These are phyloP conservation scores for Tinamus major DNA, from an alignment of 2,797 vertebrate species.

Conservation along the genomic window DNA sequence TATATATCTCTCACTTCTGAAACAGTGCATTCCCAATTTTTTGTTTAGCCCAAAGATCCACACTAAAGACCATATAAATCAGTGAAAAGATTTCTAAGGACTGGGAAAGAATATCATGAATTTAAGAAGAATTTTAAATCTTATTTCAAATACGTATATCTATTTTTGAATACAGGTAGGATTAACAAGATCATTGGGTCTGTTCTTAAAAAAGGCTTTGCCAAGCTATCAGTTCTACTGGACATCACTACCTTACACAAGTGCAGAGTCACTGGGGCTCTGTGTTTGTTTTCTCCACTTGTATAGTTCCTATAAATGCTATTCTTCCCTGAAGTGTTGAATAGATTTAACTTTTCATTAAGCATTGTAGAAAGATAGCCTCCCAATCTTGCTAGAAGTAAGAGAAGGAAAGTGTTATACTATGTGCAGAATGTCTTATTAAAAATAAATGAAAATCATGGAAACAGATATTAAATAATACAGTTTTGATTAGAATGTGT, in stretches of 20 bases:
- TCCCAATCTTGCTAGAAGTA: background rate
- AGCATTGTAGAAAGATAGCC: background rate
- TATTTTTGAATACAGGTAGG: background rate
- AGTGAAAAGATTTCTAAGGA: background rate
- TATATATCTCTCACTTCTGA: background rate
- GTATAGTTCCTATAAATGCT: background rate
- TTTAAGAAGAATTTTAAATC: background rate
- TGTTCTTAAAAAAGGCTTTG: background rate
- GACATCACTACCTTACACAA: background rate
- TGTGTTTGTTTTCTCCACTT: background rate
- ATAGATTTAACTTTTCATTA: rapidly evolving
- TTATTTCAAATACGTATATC: rapidly evolving
- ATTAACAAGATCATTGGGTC: background rate
- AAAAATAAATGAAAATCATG: background rate
- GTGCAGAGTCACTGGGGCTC: background rate
- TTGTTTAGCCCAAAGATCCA: background rate
- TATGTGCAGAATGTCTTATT: background rate
- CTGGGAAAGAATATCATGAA: background rate
- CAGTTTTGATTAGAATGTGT: background rate
- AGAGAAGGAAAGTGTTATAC: background rate
- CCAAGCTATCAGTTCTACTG: background rate
- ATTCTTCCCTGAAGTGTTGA: background rate
- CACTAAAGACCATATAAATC: background rate
- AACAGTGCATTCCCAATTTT: background rate
- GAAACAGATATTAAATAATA: background rate